Conservation (phyloP, 2,797 vertebrate species). For the Kryptopterus vitreolus region DNA sequence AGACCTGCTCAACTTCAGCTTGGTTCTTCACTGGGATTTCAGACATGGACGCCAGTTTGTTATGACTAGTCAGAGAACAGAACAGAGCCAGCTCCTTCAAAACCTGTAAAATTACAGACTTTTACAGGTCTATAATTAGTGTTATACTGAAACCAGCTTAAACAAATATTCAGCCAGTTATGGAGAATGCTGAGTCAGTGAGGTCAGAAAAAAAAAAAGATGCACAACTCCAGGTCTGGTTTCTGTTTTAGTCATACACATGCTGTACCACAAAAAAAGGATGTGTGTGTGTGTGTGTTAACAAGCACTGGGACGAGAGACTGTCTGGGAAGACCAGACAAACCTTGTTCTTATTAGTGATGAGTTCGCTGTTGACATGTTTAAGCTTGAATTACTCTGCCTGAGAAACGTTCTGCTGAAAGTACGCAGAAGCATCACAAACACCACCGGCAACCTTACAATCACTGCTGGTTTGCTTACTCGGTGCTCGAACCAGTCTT, state of each 20-base stretch:
- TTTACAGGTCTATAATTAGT: slow-evolving; percentile 14
- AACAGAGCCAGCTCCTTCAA: slow-evolving; percentile 1
- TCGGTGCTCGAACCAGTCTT: not conserved
- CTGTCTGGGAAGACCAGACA: slow-evolving; percentile 48
- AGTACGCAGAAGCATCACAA: not conserved
- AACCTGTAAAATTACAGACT: slow-evolving; percentile 29
- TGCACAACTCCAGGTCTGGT: slow-evolving; percentile 11
- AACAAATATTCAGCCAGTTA: slow-evolving; percentile 3
- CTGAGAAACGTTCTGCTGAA: not conserved
- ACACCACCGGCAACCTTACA: not conserved
- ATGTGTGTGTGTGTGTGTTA: slow-evolving; percentile 4
- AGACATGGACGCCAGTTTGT: slow-evolving; percentile 49
- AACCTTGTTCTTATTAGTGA: slow-evolving; percentile 52
- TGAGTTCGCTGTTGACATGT: slow-evolving; percentile 52
- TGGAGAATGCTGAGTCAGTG: slow-evolving; percentile 21
- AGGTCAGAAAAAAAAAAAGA: slow-evolving; percentile 17
- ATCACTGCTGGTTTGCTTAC: not conserved
- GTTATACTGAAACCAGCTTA: not conserved
- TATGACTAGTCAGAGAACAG: slow-evolving; percentile 26
- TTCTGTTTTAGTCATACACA: slow-evolving; percentile 23
- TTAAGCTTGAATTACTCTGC: slow-evolving; percentile 22
- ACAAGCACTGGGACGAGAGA: slow-evolving; percentile 34
- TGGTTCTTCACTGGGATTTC: not conserved
- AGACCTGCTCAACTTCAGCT: not conserved
- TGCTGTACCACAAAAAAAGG: not conserved